Evolutionary conservation across 2,113 vertebrate genomes (phyloP).

Genomic region (Tursiops truncatus): DNA sequence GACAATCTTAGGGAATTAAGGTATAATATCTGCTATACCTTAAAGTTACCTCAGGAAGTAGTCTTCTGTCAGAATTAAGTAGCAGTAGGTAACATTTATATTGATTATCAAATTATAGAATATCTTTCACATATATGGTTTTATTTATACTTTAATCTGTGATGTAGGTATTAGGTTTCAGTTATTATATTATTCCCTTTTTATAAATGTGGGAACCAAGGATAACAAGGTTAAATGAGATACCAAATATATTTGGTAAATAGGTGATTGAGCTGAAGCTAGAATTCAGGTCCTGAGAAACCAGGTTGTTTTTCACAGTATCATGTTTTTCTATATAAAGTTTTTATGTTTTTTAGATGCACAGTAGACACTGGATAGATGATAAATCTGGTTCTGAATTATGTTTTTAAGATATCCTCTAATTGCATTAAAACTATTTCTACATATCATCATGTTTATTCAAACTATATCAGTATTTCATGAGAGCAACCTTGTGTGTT

Average conservation of each 20-base stretch:
- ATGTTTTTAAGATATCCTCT: not conserved
- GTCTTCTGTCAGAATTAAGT: not conserved
- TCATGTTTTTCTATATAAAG: not conserved
- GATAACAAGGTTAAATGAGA: not conserved
- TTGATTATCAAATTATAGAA: not conserved
- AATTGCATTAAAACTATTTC: not conserved
- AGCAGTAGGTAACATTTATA: not conserved
- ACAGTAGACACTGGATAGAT: fast-evolving
- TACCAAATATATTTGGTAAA: not conserved
- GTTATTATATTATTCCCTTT: not conserved
- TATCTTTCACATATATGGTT: not conserved
- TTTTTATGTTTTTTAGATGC: not conserved
- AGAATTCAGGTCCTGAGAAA: not conserved
- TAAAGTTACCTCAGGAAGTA: not conserved
- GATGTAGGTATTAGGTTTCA: not conserved
- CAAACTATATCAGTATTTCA: not conserved
- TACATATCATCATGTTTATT: not conserved
- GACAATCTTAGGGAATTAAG: not conserved
- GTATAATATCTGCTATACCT: not conserved
- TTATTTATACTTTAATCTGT: not conserved
- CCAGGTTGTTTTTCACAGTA: not conserved
- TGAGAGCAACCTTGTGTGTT: not conserved
- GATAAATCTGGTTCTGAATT: not conserved
- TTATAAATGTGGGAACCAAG: not conserved
- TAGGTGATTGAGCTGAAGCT: not conserved